Evolutionary conservation across 2,888 invertebrate species (phyloP).

Genomic region (Watsonalla cultraria): DNA sequence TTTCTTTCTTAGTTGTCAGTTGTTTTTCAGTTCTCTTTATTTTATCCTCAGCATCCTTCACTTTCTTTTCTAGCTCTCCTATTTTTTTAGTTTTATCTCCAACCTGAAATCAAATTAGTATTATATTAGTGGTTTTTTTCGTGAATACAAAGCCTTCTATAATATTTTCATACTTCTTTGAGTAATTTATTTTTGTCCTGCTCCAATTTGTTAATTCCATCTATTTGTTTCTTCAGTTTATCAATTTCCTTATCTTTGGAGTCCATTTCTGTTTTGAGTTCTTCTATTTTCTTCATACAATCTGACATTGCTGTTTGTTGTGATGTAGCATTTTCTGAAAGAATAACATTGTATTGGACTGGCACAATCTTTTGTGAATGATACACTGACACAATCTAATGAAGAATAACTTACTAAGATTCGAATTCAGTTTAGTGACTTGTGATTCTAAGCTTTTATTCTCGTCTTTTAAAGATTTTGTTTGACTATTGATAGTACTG

Average conservation of each 20-base stretch:
- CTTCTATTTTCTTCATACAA: slow-evolving; percentile 81
- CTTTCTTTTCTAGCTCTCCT: slow-evolving; percentile 81
- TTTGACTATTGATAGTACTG: slow-evolving; percentile 56
- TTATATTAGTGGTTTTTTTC: not conserved
- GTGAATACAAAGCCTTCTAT: not conserved
- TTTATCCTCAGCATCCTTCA: slow-evolving; percentile 84
- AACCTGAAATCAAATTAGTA: slow-evolving; percentile 57
- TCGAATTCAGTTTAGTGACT: slow-evolving; percentile 77
- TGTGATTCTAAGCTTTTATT: slow-evolving; percentile 80
- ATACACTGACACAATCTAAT: not conserved
- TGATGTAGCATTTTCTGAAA: slow-evolving; percentile 73
- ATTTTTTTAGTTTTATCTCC: slow-evolving; percentile 81
- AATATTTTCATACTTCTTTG: slow-evolving; percentile 70
- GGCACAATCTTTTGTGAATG: no score
- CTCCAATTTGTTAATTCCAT: slow-evolving; percentile 64
- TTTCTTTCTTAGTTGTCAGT: slow-evolving; percentile 75
- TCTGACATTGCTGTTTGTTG: slow-evolving; percentile 76
- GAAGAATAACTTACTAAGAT: slow-evolving; percentile 72
- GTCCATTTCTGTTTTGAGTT: slow-evolving; percentile 81
- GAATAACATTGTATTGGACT: not conserved
- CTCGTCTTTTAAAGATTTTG: slow-evolving; percentile 80
- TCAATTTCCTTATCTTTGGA: slow-evolving; percentile 81
- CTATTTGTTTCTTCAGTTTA: slow-evolving; percentile 79
- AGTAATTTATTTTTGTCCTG: slow-evolving; percentile 78
- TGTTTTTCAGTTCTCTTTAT: slow-evolving; percentile 78